These are phyloP conservation scores for Brachypterus glaber DNA, from an alignment of 2,888 invertebrate species.

Conservation along the genomic window DNA sequence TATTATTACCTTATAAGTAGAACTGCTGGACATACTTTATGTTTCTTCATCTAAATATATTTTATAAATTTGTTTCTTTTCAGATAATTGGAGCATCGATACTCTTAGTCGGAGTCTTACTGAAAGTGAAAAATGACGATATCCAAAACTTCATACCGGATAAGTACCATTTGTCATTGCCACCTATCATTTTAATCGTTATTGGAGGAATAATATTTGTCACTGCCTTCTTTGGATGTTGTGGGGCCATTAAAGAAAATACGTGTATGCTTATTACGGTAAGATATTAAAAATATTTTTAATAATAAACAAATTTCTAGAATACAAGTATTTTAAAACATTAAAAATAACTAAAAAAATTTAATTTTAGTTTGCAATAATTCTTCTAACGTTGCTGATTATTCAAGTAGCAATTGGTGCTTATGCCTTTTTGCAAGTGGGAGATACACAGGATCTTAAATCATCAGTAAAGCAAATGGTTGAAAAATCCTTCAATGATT, in stretches of 20 bases:
- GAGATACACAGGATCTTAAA: slow-evolving; percentile 41
- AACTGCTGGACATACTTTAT: no score
- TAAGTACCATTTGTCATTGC: slow-evolving; percentile 24
- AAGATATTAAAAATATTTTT: no score
- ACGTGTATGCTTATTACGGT: slow-evolving; percentile 34
- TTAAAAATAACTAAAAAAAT: no score
- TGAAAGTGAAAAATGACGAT: slow-evolving; percentile 24
- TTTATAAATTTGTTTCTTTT: slow-evolving; percentile 10
- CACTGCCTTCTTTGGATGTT: slow-evolving; percentile 33
- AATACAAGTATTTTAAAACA: no score
- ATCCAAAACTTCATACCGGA: slow-evolving; percentile 26
- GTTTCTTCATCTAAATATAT: no score
- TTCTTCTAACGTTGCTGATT: slow-evolving; percentile 59
- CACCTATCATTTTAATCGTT: slow-evolving; percentile 26
- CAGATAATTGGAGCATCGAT: slow-evolving; percentile 24
- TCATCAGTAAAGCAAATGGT: slow-evolving; percentile 25
- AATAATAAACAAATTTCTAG: no score
- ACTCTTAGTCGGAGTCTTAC: slow-evolving; percentile 22
- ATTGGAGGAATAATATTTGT: slow-evolving; percentile 31
- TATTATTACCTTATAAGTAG: no score
- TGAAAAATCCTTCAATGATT: slow-evolving; percentile 42
- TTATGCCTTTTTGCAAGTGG: slow-evolving; percentile 53
- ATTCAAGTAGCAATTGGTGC: slow-evolving; percentile 60
- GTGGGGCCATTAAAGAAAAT: slow-evolving; percentile 32
- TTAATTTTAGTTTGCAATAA: slow-evolving; percentile 30